Percentiles rank a stretch among this genome's conserved stretches.
Evolutionary conservation across 2,797 vertebrate species (phyloP).

Genomic region (Gobio occitaniae): DNA sequence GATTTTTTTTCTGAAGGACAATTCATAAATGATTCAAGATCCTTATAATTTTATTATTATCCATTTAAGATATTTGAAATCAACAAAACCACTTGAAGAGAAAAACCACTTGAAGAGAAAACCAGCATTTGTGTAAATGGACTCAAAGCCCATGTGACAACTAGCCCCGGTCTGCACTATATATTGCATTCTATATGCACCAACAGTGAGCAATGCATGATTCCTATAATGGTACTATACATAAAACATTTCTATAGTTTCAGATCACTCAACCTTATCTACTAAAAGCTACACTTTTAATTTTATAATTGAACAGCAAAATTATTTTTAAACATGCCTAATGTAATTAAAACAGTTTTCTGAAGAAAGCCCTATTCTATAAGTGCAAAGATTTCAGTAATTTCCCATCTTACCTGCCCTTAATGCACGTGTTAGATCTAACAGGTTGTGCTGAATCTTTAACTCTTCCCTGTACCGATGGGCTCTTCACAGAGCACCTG

Average conservation of each 20-base stretch:
- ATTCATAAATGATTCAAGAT: neutral
- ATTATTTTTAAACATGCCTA: neutral
- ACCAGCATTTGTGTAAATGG: neutral
- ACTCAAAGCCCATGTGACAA: neutral
- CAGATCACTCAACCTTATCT: neutral
- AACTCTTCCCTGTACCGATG: constrained; percentile 11
- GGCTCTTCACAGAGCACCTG: neutral
- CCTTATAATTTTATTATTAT: neutral
- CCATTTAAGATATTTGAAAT: neutral
- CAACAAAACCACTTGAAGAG: neutral
- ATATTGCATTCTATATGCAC: neutral
- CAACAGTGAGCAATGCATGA: neutral
- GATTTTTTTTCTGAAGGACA: neutral
- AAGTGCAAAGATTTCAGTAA: neutral
- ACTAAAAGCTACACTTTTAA: neutral
- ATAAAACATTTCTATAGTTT: neutral
- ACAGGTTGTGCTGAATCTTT: neutral
- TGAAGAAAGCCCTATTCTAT: neutral
- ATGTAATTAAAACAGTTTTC: neutral
- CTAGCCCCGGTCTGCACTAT: neutral
- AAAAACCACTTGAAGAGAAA: neutral
- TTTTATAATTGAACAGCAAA: neutral
- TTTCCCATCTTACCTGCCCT: constrained; percentile 38
- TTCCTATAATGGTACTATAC: neutral
- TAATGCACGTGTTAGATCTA: constrained; percentile 6